Evolutionary conservation across 2,888 invertebrate genomes (phyloP).

Genomic region (Tenthredo mesomela): DNA sequence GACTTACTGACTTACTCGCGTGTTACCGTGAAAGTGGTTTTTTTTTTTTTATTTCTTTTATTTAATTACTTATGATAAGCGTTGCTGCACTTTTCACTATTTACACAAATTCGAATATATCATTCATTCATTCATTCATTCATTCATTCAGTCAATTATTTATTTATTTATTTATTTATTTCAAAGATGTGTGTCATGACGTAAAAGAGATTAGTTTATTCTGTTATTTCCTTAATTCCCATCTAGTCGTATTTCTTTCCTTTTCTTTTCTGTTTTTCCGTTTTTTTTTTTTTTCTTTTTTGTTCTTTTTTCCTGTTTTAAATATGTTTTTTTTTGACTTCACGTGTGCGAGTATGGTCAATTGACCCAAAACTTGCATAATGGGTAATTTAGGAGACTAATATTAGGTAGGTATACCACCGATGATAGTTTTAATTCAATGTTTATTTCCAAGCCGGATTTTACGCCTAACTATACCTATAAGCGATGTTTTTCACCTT

Average conservation of each 20-base stretch:
- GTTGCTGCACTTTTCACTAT: conserved; percentile 17
- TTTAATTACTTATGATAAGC: background rate
- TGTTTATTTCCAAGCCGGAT: background rate
- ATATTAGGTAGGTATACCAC: background rate
- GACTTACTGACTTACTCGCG: background rate
- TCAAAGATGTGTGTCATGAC: background rate
- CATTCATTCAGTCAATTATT: too few relatives aligned
- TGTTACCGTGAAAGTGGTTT: conserved; percentile 26
- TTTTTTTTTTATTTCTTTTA: background rate
- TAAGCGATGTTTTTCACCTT: background rate
- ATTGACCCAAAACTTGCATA: background rate
- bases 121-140: background rate
- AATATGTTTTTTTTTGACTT: background rate
- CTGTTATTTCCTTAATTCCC: background rate
- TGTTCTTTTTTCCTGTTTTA: background rate
- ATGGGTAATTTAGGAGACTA: conserved; percentile 2
- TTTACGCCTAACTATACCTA: too few relatives aligned
- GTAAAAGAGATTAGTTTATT: background rate
- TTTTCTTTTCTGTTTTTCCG: background rate
- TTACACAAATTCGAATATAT: background rate
- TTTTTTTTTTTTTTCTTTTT: background rate
- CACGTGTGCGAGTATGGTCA: background rate
- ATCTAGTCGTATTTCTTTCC: background rate
- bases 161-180: background rate
- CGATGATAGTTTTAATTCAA: background rate